Base-by-base conservation (phyloP, 1,140 invertebrate species). In the Drosophila kohkoa region DNA sequence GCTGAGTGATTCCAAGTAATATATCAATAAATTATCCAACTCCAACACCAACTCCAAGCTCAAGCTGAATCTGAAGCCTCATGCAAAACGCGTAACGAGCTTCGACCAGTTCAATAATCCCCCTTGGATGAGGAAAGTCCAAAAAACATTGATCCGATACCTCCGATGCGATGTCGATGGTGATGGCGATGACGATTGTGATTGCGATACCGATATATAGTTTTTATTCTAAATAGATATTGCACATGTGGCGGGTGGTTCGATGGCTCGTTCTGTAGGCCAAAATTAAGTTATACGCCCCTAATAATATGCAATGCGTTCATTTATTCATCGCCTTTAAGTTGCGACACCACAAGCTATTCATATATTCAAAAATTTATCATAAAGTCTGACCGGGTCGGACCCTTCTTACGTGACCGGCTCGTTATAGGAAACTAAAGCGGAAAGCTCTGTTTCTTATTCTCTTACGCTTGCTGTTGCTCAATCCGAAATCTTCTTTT, bases 351-450 rank as follows among this genome's bases (percentile, higher is more conserved):
- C 15, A 32, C 43, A 32, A 30, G 75, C 85, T 89, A 89, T 89
- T 89, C 85, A 89, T 89, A 89, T 90, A 89, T 89, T 89, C 85
- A 89, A 89, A 89, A 89, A 89, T 89, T 85, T 85, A 89, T 89
- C 85, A 89, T 89, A 89, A 79, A 83, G 71, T 58, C 81, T 71
- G 77, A 52, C 67, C 55, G 43, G 57, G 25, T 45, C 41, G 69
- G 52, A 64, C 64, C 35, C 82, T 73, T 75, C 82, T 85, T 85
- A 85, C 82, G 82, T 86, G 82, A 75, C 81, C 65, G 52, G 54
- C 77, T 72, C 28, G 30, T 3, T 38, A 45, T 25, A 30, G 13
- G 25, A 25, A 35, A 35, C 46, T 5, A 5, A 13, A 43, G 48
- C 58, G 49, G 16, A 20, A 20, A 25, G 46, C 46, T 48, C 16